Evolutionary conservation across 1,140 invertebrate genomes (phyloP).

Genomic region (Palaemon carinicauda): DNA sequence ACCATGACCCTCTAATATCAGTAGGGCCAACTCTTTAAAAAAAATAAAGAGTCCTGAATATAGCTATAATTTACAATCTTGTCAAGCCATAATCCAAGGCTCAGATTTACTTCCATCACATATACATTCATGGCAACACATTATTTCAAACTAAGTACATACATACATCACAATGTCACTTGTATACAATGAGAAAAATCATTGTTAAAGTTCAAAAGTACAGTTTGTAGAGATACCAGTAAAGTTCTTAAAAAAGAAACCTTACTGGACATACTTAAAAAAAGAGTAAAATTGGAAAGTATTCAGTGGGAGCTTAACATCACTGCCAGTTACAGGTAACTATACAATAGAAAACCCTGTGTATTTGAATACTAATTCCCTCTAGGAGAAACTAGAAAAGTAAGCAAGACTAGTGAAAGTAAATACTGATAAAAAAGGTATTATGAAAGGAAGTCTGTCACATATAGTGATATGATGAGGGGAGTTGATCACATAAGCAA

Average conservation of each 20-base stretch:
- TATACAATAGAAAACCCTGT: not conserved
- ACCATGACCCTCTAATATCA: not conserved
- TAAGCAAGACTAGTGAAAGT: slow-evolving; percentile 42
- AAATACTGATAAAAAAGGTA: slow-evolving; percentile 44
- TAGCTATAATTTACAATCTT: not conserved
- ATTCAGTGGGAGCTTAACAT: too few relatives aligned
- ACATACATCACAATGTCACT: slow-evolving; percentile 49
- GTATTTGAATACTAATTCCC: not conserved
- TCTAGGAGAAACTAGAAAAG: not conserved
- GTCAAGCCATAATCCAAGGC: not conserved
- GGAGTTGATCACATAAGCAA: slow-evolving; percentile 17
- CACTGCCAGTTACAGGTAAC: too few relatives aligned
- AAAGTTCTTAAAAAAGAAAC: not conserved
- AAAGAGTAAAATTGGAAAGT: slow-evolving; percentile 11
- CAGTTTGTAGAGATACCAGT: slow-evolving; percentile 17
- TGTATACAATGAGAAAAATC: slow-evolving; percentile 24
- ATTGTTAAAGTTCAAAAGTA: slow-evolving; percentile 38
- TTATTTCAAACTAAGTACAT: slow-evolving; percentile 32
- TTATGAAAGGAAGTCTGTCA: too few relatives aligned
- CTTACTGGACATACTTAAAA: not conserved
- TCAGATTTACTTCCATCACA: not conserved
- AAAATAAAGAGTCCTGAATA: not conserved
- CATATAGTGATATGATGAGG: slow-evolving; percentile 30
- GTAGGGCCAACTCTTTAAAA: not conserved
- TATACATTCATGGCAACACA: slow-evolving; percentile 43